A percentile compares a stretch with the other conserved stretches of the same genome.
Conservation (phyloP, 2,113 vertebrate species). For the Halcyon senegalensis region DNA sequence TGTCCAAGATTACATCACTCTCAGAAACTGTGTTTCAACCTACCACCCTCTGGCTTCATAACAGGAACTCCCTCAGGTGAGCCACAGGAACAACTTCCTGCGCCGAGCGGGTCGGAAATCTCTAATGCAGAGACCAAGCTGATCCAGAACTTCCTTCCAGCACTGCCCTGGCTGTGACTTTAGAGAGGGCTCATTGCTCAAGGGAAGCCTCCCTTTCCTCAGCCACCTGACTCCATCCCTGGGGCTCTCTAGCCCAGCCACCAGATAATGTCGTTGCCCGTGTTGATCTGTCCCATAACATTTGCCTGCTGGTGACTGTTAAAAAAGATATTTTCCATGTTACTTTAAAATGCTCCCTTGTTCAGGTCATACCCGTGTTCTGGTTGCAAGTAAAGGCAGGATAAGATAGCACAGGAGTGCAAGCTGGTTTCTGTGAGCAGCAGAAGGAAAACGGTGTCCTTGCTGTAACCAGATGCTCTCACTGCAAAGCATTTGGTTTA, state of each 20-base stretch:
- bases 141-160: constrained; percentile 77
- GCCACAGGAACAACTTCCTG: constrained; percentile 77
- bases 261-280: not conserved
- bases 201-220: constrained; percentile 47
- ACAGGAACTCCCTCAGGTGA: constrained; percentile 85
- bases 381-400: not conserved
- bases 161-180: constrained; percentile 65
- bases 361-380: not conserved
- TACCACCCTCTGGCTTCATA: constrained; percentile 70
- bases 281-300: not conserved
- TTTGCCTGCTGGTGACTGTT: not conserved
- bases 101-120: constrained; percentile 73
- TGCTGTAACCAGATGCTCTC: not conserved
- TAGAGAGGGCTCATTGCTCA: constrained; percentile 8
- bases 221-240: not conserved
- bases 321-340: not conserved
- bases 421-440: not conserved
- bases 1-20: constrained; percentile 77
- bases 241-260: not conserved
- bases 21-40: constrained; percentile 66
- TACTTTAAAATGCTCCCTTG: not conserved
- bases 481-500: not conserved
- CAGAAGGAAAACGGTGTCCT: not conserved
- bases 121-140: constrained; percentile 46
- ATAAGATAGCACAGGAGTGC: not conserved